A percentile compares a stretch with the other conserved stretches of the same genome.
Conservation (phyloP, 1,140 invertebrate species). For the Apis florea region DNA sequence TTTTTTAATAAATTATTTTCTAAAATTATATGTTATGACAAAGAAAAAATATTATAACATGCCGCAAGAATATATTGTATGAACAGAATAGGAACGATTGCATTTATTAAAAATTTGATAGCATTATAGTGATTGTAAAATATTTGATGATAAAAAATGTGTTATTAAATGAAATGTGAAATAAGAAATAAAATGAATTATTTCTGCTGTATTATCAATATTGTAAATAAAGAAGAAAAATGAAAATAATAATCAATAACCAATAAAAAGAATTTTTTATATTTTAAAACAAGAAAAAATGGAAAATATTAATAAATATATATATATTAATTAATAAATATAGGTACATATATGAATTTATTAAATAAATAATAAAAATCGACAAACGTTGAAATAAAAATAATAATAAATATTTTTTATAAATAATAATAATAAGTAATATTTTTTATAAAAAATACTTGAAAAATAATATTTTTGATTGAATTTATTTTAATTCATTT, state of each 20-base stretch:
- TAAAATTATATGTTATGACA: background rate
- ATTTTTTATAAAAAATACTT: background rate
- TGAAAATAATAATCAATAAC: background rate
- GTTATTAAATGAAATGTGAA: slow-evolving; percentile 3
- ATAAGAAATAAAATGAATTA: background rate
- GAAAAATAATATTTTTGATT: background rate
- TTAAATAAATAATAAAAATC: background rate
- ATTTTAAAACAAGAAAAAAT: background rate
- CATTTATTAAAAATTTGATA: background rate
- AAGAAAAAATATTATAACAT: background rate
- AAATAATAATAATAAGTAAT: background rate
- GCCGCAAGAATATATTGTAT: background rate
- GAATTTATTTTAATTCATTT: background rate
- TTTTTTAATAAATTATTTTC: background rate
- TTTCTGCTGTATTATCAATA: too few relatives aligned
- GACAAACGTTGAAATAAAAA: background rate
- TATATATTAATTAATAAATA: background rate
- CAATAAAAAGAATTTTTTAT: background rate
- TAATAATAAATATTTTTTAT: background rate
- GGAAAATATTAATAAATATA: background rate
- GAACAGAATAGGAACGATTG: background rate
- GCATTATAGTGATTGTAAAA: too few relatives aligned
- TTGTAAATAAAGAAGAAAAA: background rate
- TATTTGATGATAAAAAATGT: background rate
- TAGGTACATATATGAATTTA: background rate